A percentile compares a stretch with the other conserved stretches of the same genome.
These are phyloP conservation scores for Plebejus melissa DNA, from an alignment of 2,888 invertebrate species.

Conservation along the genomic window DNA sequence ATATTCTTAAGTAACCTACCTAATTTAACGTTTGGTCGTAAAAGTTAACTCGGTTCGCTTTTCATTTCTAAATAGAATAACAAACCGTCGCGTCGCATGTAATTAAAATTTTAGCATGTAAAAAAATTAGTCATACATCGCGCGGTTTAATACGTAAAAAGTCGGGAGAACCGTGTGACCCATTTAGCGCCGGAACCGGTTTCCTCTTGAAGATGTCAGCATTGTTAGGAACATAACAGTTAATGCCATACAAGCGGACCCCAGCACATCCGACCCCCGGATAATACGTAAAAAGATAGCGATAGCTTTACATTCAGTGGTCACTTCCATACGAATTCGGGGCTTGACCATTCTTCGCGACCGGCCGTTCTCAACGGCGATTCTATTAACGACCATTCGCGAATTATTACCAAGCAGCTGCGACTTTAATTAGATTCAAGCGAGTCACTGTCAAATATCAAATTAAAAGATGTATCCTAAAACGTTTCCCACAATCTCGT, in stretches of 20 bases:
- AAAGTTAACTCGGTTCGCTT: neutral
- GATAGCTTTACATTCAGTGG: slow-evolving; percentile 63
- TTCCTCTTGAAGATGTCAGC: slow-evolving; percentile 70
- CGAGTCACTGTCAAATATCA: neutral
- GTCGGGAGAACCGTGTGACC: slow-evolving; percentile 76
- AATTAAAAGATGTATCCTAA: neutral
- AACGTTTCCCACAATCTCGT: neutral
- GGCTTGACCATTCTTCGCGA: slow-evolving; percentile 66
- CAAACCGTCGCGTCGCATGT: slow-evolving; percentile 48
- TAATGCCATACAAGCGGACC: slow-evolving; percentile 66
- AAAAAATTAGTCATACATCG: slow-evolving; percentile 20
- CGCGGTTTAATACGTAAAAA: slow-evolving; percentile 47
- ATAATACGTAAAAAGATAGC: slow-evolving; percentile 73
- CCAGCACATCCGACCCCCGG: slow-evolving; percentile 44
- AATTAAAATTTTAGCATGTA: slow-evolving; percentile 20
- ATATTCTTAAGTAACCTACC: neutral
- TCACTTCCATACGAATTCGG: slow-evolving; percentile 61
- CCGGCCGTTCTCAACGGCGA: slow-evolving; percentile 43
- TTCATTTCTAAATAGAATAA: neutral
- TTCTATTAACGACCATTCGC: slow-evolving; percentile 51
- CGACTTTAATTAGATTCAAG: slow-evolving; percentile 33
- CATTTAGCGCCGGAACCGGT: slow-evolving; percentile 76
- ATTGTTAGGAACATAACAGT: slow-evolving; percentile 72
- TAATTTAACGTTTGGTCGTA: neutral
- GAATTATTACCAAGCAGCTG: slow-evolving; percentile 52